Conservation (phyloP, 1,140 invertebrate species). For the Bombus affinis region DNA sequence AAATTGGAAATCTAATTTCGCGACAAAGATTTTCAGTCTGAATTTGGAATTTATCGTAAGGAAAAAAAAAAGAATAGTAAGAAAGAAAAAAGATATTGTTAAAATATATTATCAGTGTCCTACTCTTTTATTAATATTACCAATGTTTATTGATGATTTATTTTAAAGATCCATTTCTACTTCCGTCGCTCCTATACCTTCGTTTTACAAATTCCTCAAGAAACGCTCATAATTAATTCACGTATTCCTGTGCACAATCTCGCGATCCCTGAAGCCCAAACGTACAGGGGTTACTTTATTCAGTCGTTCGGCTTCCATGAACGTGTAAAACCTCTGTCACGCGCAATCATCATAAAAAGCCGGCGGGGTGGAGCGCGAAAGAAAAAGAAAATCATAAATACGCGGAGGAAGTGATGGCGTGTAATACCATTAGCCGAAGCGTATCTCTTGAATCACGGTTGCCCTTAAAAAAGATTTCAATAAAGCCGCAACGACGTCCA, state of each 20-base stretch:
- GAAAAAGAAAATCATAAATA: slow-evolving; percentile 47
- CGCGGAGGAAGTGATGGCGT: background rate
- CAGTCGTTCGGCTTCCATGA: background rate
- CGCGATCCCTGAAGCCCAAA: background rate
- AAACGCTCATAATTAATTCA: background rate
- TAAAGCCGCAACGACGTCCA: slow-evolving; percentile 36
- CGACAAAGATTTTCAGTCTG: no score
- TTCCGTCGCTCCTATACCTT: background rate
- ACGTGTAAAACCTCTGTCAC: slow-evolving; percentile 30
- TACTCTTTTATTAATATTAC: no score
- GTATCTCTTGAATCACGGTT: slow-evolving; percentile 40
- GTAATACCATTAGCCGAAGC: slow-evolving; percentile 40
- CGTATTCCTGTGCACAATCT: background rate
- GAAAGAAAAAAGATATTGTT: no score
- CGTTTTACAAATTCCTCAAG: background rate
- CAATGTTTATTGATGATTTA: background rate
- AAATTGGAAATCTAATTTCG: no score
- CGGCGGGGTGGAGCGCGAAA: no score
- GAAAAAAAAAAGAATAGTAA: no score
- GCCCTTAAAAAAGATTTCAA: slow-evolving; percentile 50
- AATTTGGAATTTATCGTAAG: no score
- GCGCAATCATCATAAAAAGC: slow-evolving; percentile 29
- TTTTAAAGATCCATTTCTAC: background rate
- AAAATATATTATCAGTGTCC: no score
- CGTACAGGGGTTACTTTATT: background rate